phyloP scores from a whole-genome alignment of 2,797 vertebrate genomes.

The Crax fasciolata region DNA sequence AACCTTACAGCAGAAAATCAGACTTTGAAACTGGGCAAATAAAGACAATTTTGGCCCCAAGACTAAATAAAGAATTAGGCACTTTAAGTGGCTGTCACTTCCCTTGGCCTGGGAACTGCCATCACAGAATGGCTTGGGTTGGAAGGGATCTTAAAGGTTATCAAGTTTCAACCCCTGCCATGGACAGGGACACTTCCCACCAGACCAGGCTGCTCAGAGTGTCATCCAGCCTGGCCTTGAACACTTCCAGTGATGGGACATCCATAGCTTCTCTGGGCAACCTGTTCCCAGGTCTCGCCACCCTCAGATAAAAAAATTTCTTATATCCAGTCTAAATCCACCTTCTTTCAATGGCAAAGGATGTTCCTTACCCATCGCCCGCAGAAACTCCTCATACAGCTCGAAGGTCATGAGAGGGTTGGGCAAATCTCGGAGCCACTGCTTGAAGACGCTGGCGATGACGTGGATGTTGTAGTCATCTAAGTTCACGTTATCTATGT shows the following conservation, averaged over 20 bases:
- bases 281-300: background rate
- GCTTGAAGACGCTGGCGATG: slow-evolving; percentile 98
- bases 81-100: background rate
- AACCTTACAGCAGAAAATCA: background rate
- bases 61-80: background rate
- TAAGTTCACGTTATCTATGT: slow-evolving; percentile 92
- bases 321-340: background rate
- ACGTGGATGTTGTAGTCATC: slow-evolving; percentile 99
- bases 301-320: too few relatives aligned
- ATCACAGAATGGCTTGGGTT: background rate
- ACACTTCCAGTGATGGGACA: background rate
- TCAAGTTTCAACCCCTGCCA: background rate
- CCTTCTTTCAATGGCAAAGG: background rate
- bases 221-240: background rate
- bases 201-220: background rate
- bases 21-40: background rate
- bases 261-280: background rate
- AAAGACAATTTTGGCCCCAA: background rate
- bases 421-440: slow-evolving; percentile 97
- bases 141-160: background rate
- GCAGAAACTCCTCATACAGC: slow-evolving; percentile 96
- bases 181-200: background rate
- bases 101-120: background rate
- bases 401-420: slow-evolving; percentile 99
- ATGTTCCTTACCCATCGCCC: slow-evolving; percentile 90